phyloP scores from a whole-genome alignment of 2,888 invertebrate species.

The Creontiades dilutus region DNA sequence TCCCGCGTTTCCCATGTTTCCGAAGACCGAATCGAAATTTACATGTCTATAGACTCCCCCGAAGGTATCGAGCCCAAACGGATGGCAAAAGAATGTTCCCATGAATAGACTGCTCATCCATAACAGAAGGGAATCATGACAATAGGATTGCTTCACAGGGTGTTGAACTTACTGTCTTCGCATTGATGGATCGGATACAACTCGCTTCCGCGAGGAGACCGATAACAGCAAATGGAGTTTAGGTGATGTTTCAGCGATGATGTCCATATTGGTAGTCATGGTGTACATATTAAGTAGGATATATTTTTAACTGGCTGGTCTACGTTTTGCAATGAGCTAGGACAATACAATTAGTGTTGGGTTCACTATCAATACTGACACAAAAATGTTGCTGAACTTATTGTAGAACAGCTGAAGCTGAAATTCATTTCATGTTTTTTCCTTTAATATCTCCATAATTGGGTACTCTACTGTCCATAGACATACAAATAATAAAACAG shows the following conservation, averaged over 20 bases:
- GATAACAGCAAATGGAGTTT: background rate
- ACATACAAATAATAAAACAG: no score
- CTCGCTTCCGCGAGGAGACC: conserved; percentile 56
- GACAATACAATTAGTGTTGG: no score
- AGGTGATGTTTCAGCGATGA: background rate
- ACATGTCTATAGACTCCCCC: conserved; percentile 3
- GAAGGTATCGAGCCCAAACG: conserved; percentile 6
- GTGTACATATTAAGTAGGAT: no score
- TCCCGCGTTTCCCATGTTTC: conserved; percentile 1
- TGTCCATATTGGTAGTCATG: no score
- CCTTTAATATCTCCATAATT: no score
- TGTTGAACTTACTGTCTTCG: conserved; percentile 53
- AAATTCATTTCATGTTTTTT: no score
- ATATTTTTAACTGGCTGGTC: no score
- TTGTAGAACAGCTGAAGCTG: no score
- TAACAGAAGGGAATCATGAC: conserved; percentile 51
- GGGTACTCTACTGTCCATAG: no score
- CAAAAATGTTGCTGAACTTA: no score
- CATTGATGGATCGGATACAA: conserved; percentile 54
- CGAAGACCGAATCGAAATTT: background rate
- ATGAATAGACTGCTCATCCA: conserved; percentile 36
- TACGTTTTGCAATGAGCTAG: no score
- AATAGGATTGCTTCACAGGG: conserved; percentile 63
- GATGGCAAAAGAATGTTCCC: background rate
- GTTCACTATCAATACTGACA: no score